phyloP scores from a whole-genome alignment of 2,888 invertebrate genomes.

The Drosophila antonietae region DNA sequence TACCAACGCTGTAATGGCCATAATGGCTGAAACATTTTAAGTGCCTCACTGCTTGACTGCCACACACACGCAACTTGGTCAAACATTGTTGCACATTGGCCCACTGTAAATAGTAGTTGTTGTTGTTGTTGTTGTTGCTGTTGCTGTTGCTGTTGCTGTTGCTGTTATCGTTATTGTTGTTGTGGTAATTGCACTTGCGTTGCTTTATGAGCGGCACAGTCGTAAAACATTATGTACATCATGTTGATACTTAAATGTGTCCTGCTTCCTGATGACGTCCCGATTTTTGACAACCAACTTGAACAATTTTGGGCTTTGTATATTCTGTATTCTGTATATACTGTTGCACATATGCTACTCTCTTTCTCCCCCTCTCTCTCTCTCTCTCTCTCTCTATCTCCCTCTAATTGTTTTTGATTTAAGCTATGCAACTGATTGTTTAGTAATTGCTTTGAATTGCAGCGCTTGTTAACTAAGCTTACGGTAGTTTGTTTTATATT shows the following conservation, averaged over 20 bases:
- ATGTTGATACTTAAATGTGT: slow-evolving; percentile 69
- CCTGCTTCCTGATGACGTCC: slow-evolving; percentile 46
- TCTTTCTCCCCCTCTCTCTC: not conserved
- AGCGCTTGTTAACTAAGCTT: slow-evolving; percentile 42
- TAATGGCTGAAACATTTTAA: slow-evolving; percentile 64
- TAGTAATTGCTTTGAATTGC: slow-evolving; percentile 35
- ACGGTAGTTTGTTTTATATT: slow-evolving; percentile 14
- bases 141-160: slow-evolving; percentile 28
- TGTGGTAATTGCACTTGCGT: slow-evolving; percentile 72
- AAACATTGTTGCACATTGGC: slow-evolving; percentile 70
- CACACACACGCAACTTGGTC: slow-evolving; percentile 17
- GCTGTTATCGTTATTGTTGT: slow-evolving; percentile 38
- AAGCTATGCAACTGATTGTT: slow-evolving; percentile 12
- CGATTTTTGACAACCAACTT: slow-evolving; percentile 32
- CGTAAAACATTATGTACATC: slow-evolving; percentile 72
- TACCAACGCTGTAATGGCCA: slow-evolving; percentile 29
- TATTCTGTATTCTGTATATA: not conserved
- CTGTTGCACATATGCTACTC: not conserved
- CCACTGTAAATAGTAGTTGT: slow-evolving; percentile 33
- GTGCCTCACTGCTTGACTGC: slow-evolving; percentile 37
- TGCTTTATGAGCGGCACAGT: slow-evolving; percentile 72
- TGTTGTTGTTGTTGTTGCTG: slow-evolving; percentile 32
- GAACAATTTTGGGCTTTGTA: slow-evolving; percentile 4
- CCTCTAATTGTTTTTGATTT: not conserved
- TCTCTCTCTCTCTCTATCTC: not conserved